Conservation (phyloP, 2,113 vertebrate species). For the Suricata suricatta region DNA sequence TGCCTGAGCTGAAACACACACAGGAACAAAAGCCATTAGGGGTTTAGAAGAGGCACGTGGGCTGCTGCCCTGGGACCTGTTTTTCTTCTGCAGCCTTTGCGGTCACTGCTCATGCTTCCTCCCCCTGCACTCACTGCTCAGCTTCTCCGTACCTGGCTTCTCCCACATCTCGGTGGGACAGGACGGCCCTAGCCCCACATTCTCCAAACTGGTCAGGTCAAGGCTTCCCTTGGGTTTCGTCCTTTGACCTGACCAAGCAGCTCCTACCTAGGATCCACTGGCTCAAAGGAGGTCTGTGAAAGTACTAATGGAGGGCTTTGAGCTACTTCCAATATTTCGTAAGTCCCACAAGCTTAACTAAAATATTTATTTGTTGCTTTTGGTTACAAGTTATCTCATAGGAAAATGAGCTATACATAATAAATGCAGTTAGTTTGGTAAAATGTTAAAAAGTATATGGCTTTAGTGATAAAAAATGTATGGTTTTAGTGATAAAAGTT, state of each 20-base stretch:
- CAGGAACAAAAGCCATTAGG: neutral
- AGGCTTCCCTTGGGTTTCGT: neutral
- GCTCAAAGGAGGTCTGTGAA: neutral
- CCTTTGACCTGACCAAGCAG: neutral
- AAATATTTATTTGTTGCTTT: neutral
- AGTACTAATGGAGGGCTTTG: neutral
- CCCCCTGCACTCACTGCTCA: rapidly evolving
- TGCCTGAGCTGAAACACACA: neutral
- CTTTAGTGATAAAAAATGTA: neutral
- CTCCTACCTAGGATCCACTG: too few species aligned
- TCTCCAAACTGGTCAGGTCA: neutral
- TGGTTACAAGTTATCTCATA: neutral
- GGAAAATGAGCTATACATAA: neutral
- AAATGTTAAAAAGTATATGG: neutral
- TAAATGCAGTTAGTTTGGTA: neutral
- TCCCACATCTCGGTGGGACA: neutral
- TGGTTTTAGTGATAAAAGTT: neutral
- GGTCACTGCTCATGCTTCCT: neutral
- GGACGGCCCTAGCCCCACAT: too few species aligned
- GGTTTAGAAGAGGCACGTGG: neutral
- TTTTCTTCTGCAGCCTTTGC: neutral
- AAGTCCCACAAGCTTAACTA: neutral
- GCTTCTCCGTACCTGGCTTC: neutral
- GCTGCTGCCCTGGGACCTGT: neutral
- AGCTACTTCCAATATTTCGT: neutral